Percentiles rank a stretch among this genome's conserved stretches.
Conservation (phyloP, 2,797 vertebrate genomes). For the Sandelia bainsii region DNA sequence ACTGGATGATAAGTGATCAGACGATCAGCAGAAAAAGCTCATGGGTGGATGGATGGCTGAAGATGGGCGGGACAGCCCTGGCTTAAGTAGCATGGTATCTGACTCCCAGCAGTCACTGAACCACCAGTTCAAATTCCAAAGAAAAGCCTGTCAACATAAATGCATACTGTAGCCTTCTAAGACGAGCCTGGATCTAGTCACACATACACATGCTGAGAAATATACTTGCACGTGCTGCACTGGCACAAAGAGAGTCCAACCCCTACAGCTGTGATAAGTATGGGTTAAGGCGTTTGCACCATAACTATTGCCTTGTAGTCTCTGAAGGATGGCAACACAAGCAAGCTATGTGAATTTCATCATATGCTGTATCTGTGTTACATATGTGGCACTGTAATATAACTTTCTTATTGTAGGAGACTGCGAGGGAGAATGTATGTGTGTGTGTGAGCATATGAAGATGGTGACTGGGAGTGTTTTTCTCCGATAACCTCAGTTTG, state of each 20-base stretch:
- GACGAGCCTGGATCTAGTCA: constrained; percentile 23
- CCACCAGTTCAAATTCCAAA: constrained; percentile 72
- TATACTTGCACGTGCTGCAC: background rate
- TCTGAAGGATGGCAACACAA: background rate
- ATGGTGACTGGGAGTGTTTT: constrained; percentile 76
- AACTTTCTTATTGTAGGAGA: constrained; percentile 25
- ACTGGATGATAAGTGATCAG: constrained; percentile 28
- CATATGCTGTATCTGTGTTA: constrained; percentile 25
- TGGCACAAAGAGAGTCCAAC: constrained; percentile 11
- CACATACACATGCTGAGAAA: constrained; percentile 2
- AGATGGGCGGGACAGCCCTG: constrained; percentile 64
- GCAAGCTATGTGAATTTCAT: constrained; percentile 24
- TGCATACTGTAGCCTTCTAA: constrained; percentile 23
- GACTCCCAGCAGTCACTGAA: constrained; percentile 60
- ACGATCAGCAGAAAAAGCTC: constrained; percentile 39
- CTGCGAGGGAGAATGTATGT: constrained; percentile 27
- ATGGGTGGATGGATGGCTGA: constrained; percentile 41
- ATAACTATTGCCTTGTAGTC: constrained; percentile 25
- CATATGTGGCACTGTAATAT: constrained; percentile 18
- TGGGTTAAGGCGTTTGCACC: constrained; percentile 11
- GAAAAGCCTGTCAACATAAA: constrained; percentile 69
- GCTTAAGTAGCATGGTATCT: constrained; percentile 72
- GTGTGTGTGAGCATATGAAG: constrained; percentile 52
- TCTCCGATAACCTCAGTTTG: constrained; percentile 82
- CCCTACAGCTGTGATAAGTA: constrained; percentile 46